Conservation (phyloP, 1,140 invertebrate species). For the Drosophila albomicans region DNA sequence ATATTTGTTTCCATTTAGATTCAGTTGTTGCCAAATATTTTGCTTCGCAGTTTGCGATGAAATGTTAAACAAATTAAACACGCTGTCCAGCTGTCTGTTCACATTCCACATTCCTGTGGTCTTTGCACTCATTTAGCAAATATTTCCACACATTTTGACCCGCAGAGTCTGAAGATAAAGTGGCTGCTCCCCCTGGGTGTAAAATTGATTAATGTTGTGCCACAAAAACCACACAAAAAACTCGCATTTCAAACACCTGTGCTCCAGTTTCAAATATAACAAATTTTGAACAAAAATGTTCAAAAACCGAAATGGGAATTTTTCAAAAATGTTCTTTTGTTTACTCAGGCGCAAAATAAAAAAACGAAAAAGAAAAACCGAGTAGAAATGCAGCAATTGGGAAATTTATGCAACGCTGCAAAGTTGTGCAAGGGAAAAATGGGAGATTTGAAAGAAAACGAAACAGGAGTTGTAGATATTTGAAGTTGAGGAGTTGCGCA, state of each 20-base stretch:
- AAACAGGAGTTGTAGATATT: conserved; percentile 13
- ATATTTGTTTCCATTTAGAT: neutral
- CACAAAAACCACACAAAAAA: conserved; percentile 39
- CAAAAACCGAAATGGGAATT: neutral
- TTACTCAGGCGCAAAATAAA: conserved; percentile 42
- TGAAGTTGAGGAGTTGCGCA: conserved; percentile 18
- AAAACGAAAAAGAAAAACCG: too few species aligned
- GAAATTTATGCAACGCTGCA: conserved; percentile 27
- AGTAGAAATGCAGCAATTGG: conserved; percentile 29
- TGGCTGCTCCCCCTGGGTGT: neutral
- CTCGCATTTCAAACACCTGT: conserved; percentile 63
- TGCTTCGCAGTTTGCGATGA: neutral
- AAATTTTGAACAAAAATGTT: conserved; percentile 13
- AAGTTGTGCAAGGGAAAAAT: conserved; percentile 28
- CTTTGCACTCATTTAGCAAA: conserved; percentile 14
- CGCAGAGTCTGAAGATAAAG: conserved; percentile 1
- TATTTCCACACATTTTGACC: conserved; percentile 16
- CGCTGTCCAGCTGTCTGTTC: neutral
- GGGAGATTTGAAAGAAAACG: neutral
- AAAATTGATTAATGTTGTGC: conserved; percentile 57
- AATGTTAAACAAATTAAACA: conserved; percentile 3
- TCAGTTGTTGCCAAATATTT: neutral
- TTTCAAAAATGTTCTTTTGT: conserved; percentile 40
- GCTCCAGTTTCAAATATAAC: conserved; percentile 54
- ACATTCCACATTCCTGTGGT: neutral